Base-by-base conservation (phyloP, 2,888 invertebrate species). In the Lysandra coridon region DNA sequence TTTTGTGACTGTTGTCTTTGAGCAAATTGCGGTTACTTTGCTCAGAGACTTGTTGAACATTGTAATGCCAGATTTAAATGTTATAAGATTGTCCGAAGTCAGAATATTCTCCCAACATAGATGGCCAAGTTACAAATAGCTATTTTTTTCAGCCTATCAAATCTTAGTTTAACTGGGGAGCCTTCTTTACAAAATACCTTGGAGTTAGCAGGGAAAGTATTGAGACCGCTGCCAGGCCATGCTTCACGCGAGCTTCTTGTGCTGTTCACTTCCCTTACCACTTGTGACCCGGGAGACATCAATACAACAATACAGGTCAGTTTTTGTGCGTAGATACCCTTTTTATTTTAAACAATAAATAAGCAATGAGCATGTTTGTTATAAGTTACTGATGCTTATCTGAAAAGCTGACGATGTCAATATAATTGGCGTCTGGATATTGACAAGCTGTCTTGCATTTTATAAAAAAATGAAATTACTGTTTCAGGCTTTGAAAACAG, bases 271-370 rank as follows among this genome's bases (percentile, higher is more conserved):
- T 98, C 99, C 84, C 95, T 99, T 40, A 99, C 99, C 0, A 98
- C 99, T 0, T 99, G 99, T 89, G 99, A 99, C 94, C 99, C 99
- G 1, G 97, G 97, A 30, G 98, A 99, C 88, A 98, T 99, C 69
- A 96, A 96, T 82, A 95, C 95, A 80, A 99, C 99, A 7, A 97
- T 93, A 82, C 92, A 91, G 88, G 93, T 92, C 74, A 76, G 40
- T 73, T 37, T 23, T 30, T 64, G 64, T 10, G 30, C 1, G 4
- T 64, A 62, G 62, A 60, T 60, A n/a, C 57, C 1, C n/a, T 60
- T 60, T 60, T n/a, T 1, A 5, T 49, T 49, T 49, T 2, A 49
- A 10, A 49, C 10, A 49, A 49, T 49, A 49, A 49, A 44, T 10
- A 49, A 49, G 49, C 49, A 49, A 49, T 10, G 10, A 49, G 1